Conservation (phyloP, 2,113 vertebrate species). For the Chlamydotis undulata region DNA sequence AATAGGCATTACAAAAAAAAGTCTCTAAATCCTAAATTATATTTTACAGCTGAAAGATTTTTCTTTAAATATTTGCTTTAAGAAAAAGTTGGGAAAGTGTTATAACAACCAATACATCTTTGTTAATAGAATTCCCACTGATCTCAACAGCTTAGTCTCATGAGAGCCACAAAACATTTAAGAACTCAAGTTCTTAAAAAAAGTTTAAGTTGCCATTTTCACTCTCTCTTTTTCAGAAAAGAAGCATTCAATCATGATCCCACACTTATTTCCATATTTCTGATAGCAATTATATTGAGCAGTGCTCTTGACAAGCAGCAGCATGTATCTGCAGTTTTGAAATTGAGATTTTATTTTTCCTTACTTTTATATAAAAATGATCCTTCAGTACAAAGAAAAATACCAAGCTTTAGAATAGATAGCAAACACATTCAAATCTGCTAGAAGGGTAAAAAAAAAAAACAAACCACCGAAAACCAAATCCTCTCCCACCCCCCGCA, state of each 20-base stretch:
- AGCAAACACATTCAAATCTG: not conserved
- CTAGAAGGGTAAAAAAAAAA: not conserved
- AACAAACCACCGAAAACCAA: too few species aligned
- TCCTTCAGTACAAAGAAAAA: not conserved
- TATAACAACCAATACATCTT: not conserved
- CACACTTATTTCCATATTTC: not conserved
- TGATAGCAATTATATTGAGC: not conserved
- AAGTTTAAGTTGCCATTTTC: not conserved
- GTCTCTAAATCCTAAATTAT: not conserved
- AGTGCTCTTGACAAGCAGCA: not conserved
- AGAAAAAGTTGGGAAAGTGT: not conserved
- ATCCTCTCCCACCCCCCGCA: too few species aligned
- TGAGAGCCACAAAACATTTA: not conserved
- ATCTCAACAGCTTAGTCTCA: not conserved
- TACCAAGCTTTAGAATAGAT: not conserved
- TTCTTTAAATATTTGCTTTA: too few species aligned
- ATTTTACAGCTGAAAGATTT: not conserved
- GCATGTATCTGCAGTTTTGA: not conserved
- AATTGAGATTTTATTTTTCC: not conserved
- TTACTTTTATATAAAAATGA: not conserved
- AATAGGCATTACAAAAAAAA: not conserved
- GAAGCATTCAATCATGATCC: not conserved
- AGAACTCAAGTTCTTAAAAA: not conserved
- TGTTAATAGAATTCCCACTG: not conserved
- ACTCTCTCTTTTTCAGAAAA: not conserved